Conservation (phyloP, 2,113 vertebrate genomes). For the Daboia siamensis region DNA sequence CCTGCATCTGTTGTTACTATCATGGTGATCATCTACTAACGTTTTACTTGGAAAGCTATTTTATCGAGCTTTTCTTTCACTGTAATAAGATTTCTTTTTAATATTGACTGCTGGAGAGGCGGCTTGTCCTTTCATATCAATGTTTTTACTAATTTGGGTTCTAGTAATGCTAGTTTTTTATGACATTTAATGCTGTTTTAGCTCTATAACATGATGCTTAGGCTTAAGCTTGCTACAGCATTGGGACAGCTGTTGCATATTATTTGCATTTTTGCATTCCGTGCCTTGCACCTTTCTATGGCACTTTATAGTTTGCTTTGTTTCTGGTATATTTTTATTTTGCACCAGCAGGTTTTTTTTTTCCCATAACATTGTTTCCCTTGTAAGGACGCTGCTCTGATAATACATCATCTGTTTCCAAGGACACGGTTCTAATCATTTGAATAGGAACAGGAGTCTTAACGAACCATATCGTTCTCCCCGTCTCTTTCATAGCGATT, state of each 20-base stretch:
- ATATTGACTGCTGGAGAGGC: background rate
- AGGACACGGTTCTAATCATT: conserved; percentile 16
- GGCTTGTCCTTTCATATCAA: background rate
- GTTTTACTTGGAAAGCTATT: background rate
- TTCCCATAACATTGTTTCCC: background rate
- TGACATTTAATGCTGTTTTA: background rate
- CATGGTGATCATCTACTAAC: background rate
- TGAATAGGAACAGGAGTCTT: conserved; percentile 11
- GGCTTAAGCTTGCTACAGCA: background rate
- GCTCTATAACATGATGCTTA: background rate
- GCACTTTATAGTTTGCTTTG: background rate
- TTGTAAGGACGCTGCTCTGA: background rate
- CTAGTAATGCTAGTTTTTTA: background rate
- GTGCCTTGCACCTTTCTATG: background rate
- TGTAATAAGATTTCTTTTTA: background rate
- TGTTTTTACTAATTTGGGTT: background rate
- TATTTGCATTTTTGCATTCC: background rate
- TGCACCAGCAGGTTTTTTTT: background rate
- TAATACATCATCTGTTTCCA: background rate
- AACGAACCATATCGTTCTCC: background rate
- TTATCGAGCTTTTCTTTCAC: background rate
- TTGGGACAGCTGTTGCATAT: background rate
- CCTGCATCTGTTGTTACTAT: background rate
- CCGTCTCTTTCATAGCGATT: conserved; percentile 4
- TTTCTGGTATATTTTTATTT: background rate